Percentiles rank a stretch among this genome's conserved stretches.
phyloP scores from a whole-genome alignment of 1,140 invertebrate genomes.

The Apocrypta bakeri region DNA sequence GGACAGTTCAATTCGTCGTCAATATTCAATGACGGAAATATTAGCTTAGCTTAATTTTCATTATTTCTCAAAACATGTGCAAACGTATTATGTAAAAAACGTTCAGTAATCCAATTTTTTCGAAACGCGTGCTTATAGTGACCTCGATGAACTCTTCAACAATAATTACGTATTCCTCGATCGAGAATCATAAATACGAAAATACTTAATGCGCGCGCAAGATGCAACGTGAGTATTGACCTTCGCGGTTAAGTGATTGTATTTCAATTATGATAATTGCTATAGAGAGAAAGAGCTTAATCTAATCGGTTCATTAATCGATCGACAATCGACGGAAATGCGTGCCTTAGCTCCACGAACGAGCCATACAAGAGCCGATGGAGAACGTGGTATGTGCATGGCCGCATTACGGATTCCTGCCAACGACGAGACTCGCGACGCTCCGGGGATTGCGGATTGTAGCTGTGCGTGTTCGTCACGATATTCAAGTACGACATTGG shows the following conservation, averaged over 20 bases:
- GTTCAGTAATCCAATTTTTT: background rate
- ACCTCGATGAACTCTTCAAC: background rate
- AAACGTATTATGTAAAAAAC: too few relatives aligned
- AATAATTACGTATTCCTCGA: conserved; percentile 1
- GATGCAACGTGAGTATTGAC: conserved; percentile 61
- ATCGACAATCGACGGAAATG: conserved; percentile 70
- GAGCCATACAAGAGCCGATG: background rate
- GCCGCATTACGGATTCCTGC: conserved; percentile 11
- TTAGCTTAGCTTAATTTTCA: background rate
- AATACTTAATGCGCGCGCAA: background rate
- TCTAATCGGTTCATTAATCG: conserved; percentile 68
- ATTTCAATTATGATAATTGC: conserved; percentile 70
- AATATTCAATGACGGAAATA: too few relatives aligned
- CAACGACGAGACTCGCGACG: background rate
- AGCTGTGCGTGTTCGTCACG: background rate
- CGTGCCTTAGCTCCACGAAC: conserved; percentile 26
- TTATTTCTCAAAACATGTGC: background rate
- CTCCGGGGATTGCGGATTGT: background rate
- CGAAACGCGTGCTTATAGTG: background rate
- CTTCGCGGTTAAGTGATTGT: conserved; percentile 68
- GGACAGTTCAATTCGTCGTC: too few relatives aligned
- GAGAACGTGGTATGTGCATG: conserved; percentile 19
- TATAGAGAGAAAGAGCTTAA: conserved; percentile 43
- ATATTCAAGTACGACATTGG: background rate
- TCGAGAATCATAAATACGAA: background rate